These are phyloP conservation scores for Latheticus oryzae DNA, from an alignment of 2,888 invertebrate genomes.

Conservation along the genomic window DNA sequence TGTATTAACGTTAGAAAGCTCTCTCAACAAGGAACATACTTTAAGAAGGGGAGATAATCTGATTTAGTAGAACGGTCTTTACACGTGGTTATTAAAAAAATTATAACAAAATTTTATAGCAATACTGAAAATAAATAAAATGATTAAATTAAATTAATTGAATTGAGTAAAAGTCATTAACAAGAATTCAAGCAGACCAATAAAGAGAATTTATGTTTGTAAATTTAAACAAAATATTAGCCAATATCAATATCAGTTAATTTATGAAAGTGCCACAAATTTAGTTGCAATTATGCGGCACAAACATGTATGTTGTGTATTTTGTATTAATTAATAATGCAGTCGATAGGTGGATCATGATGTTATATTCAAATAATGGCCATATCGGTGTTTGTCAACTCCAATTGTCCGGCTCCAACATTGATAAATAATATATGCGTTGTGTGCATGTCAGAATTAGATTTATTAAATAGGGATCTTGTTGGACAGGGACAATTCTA, in stretches of 20 bases:
- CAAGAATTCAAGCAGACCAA: conserved; percentile 56
- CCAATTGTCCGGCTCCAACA: conserved; percentile 60
- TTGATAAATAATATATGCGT: conserved; percentile 63
- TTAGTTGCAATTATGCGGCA: conserved; percentile 64
- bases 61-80: too few relatives aligned
- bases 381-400: conserved; percentile 63
- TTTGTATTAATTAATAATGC: conserved; percentile 64
- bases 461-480: conserved; percentile 61
- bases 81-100: too few relatives aligned
- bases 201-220: conserved; percentile 59
- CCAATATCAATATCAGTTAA: conserved; percentile 64
- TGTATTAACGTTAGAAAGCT: too few relatives aligned
- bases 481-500: conserved; percentile 49
- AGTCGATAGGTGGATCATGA: conserved; percentile 63
- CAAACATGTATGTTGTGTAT: conserved; percentile 63
- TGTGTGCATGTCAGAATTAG: conserved; percentile 62
- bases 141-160: too few relatives aligned
- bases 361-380: conserved; percentile 64
- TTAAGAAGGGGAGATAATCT: too few relatives aligned
- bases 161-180: conserved; percentile 45
- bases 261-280: conserved; percentile 64
- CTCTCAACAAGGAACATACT: too few relatives aligned
- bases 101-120: too few relatives aligned
- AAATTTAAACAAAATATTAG: conserved; percentile 64
- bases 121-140: too few relatives aligned